Conservation (phyloP, 2,113 vertebrate genomes). For the Azemiops feae region DNA sequence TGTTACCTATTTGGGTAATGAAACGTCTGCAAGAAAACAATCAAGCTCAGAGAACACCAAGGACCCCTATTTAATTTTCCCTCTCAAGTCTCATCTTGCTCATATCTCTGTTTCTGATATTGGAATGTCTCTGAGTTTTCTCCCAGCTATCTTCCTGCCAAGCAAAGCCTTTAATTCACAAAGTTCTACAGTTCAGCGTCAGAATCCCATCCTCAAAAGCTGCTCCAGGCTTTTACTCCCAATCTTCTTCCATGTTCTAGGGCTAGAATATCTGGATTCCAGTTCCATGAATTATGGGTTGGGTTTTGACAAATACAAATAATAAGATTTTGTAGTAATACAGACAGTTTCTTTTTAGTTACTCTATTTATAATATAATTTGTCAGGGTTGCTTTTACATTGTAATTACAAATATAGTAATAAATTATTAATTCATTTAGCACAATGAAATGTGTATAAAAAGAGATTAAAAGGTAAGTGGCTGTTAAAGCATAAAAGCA, state of each 20-base stretch:
- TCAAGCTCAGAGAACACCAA: too few species aligned
- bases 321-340: background rate
- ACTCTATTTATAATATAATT: background rate
- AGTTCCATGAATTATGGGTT: background rate
- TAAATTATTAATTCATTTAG: background rate
- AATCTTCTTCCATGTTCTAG: background rate
- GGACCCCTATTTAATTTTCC: background rate
- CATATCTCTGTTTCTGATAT: background rate
- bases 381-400: background rate
- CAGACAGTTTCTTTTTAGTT: background rate
- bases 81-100: background rate
- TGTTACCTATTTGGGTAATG: background rate
- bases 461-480: conserved; percentile 44
- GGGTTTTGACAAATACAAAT: background rate
- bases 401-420: background rate
- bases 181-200: background rate
- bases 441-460: conserved; percentile 16
- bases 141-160: background rate
- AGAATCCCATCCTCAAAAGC: background rate
- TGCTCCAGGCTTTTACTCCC: background rate
- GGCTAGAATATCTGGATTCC: background rate
- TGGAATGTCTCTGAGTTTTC: background rate
- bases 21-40: too few species aligned
- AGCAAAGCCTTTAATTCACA: background rate
- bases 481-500: conserved; percentile 48